A percentile compares a stretch with the other conserved stretches of the same genome.
Evolutionary conservation across 1,140 invertebrate species (phyloP).

Genomic region (Pseudomyrmex cubaensis): DNA sequence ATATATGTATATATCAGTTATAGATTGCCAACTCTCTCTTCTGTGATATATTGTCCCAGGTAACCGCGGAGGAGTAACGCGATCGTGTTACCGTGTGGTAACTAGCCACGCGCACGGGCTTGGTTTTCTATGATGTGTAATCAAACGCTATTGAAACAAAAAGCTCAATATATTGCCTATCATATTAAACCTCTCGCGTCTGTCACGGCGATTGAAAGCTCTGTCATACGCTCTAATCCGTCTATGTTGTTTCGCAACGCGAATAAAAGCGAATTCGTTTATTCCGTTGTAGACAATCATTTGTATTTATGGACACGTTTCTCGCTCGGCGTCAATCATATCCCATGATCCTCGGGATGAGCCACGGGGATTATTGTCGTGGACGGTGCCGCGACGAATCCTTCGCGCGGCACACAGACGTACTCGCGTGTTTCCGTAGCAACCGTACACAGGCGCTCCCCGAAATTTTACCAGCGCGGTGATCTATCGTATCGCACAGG

Average conservation of each 20-base stretch:
- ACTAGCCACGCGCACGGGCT: slow-evolving; percentile 9
- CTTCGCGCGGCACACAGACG: slow-evolving; percentile 35
- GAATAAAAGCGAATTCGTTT: slow-evolving; percentile 17
- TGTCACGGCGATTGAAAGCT: background rate
- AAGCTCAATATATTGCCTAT: background rate
- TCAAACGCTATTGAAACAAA: slow-evolving; percentile 19
- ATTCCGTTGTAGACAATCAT: slow-evolving; percentile 8
- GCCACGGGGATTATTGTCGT: slow-evolving; percentile 7
- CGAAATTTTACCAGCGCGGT: slow-evolving; percentile 32
- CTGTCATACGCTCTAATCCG: background rate
- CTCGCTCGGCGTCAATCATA: slow-evolving; percentile 2
- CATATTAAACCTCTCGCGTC: background rate
- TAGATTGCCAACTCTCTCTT: slow-evolving; percentile 10
- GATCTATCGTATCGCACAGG: slow-evolving; percentile 25
- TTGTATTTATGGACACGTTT: background rate
- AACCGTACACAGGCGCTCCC: slow-evolving; percentile 69
- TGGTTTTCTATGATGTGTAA: background rate
- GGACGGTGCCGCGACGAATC: slow-evolving; percentile 24
- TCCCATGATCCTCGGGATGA: background rate
- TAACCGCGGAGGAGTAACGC: slow-evolving; percentile 38
- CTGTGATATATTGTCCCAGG: slow-evolving; percentile 24
- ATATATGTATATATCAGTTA: background rate
- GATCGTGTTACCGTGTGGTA: slow-evolving; percentile 49
- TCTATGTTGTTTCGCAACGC: background rate
- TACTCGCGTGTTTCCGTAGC: slow-evolving; percentile 68